Base-by-base conservation (phyloP, 2,888 invertebrate genomes). In the Volucella zonaria region DNA sequence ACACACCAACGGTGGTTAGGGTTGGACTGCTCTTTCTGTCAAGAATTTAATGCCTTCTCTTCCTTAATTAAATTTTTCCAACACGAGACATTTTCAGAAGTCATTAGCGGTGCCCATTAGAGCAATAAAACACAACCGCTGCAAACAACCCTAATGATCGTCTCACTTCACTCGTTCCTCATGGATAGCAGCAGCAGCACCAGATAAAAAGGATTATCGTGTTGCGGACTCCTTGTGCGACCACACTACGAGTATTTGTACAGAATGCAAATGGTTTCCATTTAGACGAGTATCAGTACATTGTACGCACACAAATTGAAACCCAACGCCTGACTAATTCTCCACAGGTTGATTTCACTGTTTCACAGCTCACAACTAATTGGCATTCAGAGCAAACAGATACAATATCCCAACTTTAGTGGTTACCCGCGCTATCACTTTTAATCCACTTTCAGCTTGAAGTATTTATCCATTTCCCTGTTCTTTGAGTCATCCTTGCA, bases 321-420 rank as follows among this genome's bases (percentile, higher is more conserved):
- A 8, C n/a, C 11, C 47, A 43, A 10, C n/a, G 52, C 43, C 59
- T 2, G 45, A 47, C 43, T 23, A 12, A 38, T 42, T 43, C 10
- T 56, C 62, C 42, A 78, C 78, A 70, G 64, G 78, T 70, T 56
- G 31, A 6, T 31, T 31, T 31, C 31, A 31, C 31, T 31, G 62
- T 31, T 49, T 58, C 23, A 31, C 64, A 56, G 42, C 49, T 23
- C 15, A 38, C 11, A 59, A 40, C 79, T 79, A 79, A 85, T 85
- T 85, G 85, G 64, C 80, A 81, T 85, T 85, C 85, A 45, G 31
- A 66, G 81, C 64, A 67, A 81, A 85, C 81, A 77, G 76, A 68
- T 73, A n/a, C 49, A 66, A 61, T 31, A 49, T 58, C 58, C 45
- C 64, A 59, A 43, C 56, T 42, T n/a, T n/a, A 45, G n/a, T 54